Evolutionary conservation across 2,113 vertebrate species (phyloP).

Genomic region (Strix aluco): DNA sequence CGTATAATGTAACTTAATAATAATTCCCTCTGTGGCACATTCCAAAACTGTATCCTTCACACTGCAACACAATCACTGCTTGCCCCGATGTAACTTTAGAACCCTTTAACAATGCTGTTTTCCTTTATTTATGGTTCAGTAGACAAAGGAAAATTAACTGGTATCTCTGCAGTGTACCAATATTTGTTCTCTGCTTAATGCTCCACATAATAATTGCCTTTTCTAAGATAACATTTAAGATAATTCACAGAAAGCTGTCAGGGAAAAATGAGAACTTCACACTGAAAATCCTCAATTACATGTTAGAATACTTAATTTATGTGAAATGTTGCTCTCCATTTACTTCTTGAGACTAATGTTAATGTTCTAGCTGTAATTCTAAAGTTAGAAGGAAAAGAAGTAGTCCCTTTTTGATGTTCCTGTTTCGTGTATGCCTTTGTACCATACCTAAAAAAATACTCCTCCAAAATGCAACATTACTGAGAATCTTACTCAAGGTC

Average conservation of each 20-base stretch:
- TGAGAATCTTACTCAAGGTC: neutral
- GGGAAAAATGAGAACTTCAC: constrained; percentile 31
- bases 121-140: constrained; percentile 14
- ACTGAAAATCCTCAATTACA: constrained; percentile 8
- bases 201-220: constrained; percentile 19
- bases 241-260: constrained; percentile 16
- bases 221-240: constrained; percentile 33
- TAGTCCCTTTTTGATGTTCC: neutral
- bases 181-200: constrained; percentile 29
- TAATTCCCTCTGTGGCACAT: neutral
- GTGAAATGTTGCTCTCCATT: neutral
- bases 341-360: neutral
- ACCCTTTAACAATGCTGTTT: neutral
- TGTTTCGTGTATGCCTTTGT: neutral
- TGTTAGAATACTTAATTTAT: constrained; percentile 1
- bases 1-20: neutral
- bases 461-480: neutral
- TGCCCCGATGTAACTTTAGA: neutral
- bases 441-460: neutral
- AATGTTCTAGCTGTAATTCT: neutral
- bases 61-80: neutral
- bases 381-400: neutral
- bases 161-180: neutral
- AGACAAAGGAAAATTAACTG: constrained; percentile 35
- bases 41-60: neutral